phyloP scores from a whole-genome alignment of 2,797 vertebrate species.

The Myripristis murdjan region DNA sequence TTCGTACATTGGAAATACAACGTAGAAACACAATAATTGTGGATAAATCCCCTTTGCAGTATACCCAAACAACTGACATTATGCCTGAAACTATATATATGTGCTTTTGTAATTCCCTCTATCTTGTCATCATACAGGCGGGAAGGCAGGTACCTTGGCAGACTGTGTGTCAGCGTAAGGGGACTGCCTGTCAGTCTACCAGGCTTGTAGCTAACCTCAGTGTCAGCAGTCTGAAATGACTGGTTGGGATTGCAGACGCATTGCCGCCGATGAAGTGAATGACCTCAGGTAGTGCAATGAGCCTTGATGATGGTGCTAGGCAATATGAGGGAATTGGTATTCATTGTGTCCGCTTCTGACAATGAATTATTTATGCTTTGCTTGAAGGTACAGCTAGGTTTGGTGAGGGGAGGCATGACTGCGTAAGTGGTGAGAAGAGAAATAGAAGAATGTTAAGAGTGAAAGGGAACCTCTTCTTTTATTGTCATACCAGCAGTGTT shows the following conservation, averaged over 20 bases:
- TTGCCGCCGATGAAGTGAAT: constrained; percentile 70
- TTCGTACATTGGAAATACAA: too few relatives aligned
- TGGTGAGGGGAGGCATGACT: constrained; percentile 36
- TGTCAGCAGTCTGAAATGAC: constrained; percentile 63
- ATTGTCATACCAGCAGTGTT: constrained; percentile 18
- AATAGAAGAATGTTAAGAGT: constrained; percentile 26
- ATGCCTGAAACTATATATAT: too few relatives aligned
- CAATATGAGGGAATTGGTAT: constrained; percentile 76
- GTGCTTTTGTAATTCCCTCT: not conserved
- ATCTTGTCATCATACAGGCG: constrained; percentile 27
- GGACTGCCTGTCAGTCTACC: constrained; percentile 35
- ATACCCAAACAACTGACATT: too few relatives aligned
- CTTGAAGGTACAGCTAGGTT: constrained; percentile 65
- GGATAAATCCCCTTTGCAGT: too few relatives aligned
- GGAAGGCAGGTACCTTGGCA: constrained; percentile 44
- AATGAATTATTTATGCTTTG: constrained; percentile 78
- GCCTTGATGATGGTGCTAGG: constrained; percentile 67
- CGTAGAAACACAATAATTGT: too few relatives aligned
- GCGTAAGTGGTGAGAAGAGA: constrained; percentile 45
- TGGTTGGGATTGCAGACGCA: constrained; percentile 65
- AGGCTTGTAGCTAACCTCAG: constrained; percentile 66
- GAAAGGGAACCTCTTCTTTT: not conserved
- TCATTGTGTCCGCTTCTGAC: constrained; percentile 59
- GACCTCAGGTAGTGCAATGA: constrained; percentile 78
- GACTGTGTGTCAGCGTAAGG: constrained; percentile 14